phyloP scores from a whole-genome alignment of 2,888 invertebrate genomes.

The Sphaeridia pumilis region DNA sequence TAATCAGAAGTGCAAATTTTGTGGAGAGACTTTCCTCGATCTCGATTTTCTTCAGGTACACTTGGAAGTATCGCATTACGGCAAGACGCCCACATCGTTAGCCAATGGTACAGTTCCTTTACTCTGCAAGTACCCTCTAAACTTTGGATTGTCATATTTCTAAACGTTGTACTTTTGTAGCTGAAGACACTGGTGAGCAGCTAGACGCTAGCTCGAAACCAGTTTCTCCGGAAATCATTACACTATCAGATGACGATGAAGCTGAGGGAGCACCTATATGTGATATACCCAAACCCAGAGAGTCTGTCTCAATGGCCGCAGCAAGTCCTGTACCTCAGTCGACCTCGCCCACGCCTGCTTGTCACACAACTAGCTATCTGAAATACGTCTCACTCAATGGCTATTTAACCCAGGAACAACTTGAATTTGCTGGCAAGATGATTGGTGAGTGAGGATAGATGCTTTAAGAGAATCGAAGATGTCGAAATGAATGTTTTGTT shows the following conservation, averaged over 20 bases:
- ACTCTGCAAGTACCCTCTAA: too few species aligned
- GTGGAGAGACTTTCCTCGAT: not conserved
- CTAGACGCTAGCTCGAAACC: too few species aligned
- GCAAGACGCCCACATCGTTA: not conserved
- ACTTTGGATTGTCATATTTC: too few species aligned
- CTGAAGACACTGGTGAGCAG: too few species aligned
- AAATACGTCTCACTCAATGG: not conserved
- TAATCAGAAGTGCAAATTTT: not conserved
- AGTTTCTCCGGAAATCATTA: not conserved
- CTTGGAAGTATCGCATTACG: not conserved
- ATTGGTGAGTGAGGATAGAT: not conserved
- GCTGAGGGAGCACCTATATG: not conserved
- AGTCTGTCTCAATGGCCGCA: not conserved
- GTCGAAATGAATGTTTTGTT: not conserved
- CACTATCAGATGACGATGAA: not conserved
- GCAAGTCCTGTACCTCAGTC: too few species aligned
- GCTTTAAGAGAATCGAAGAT: not conserved
- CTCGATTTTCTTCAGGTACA: not conserved
- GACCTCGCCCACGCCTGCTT: not conserved
- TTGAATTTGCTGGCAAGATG: not conserved
- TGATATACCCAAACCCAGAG: not conserved
- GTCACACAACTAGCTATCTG: not conserved
- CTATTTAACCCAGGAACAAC: not conserved
- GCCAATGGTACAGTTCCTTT: too few species aligned
- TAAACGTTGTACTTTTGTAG: too few species aligned